Conservation (phyloP, 2,888 invertebrate species). For the Caenorhabditis uteleia region DNA sequence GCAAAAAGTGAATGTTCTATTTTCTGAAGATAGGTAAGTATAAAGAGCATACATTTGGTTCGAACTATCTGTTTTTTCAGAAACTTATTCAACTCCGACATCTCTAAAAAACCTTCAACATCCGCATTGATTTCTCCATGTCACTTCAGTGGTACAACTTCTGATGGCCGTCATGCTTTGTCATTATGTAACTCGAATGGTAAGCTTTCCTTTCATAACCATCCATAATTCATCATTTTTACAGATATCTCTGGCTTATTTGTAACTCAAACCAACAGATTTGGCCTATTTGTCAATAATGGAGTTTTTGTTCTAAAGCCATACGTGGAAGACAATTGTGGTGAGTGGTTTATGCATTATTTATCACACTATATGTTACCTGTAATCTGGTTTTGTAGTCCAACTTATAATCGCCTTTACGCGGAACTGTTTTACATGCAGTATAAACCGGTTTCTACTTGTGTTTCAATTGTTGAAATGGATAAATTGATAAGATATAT, state of each 20-base stretch:
- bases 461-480: background rate
- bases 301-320: slow-evolving; percentile 20
- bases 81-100: slow-evolving; percentile 15
- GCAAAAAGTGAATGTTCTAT: slow-evolving; percentile 14
- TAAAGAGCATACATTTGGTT: no score
- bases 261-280: slow-evolving; percentile 28
- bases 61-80: slow-evolving; percentile 11
- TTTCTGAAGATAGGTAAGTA: slow-evolving; percentile 30
- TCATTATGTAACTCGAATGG: slow-evolving; percentile 23
- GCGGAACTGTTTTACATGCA: no score
- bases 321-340: slow-evolving; percentile 28
- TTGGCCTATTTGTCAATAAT: slow-evolving; percentile 13
- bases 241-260: slow-evolving; percentile 28
- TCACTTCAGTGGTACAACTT: slow-evolving; percentile 29
- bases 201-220: background rate
- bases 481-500: background rate
- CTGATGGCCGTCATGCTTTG: slow-evolving; percentile 25
- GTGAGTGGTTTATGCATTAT: slow-evolving; percentile 10
- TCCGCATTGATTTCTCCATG: slow-evolving; percentile 37
- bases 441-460: no score
- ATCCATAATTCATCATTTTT: slow-evolving; percentile 10
- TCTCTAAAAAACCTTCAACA: slow-evolving; percentile 30
- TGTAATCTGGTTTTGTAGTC: background rate
- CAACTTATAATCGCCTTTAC: no score
- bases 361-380: no score